These are phyloP conservation scores for Coregonus clupeaformis DNA, from an alignment of 2,113 vertebrate species.

Conservation along the genomic window DNA sequence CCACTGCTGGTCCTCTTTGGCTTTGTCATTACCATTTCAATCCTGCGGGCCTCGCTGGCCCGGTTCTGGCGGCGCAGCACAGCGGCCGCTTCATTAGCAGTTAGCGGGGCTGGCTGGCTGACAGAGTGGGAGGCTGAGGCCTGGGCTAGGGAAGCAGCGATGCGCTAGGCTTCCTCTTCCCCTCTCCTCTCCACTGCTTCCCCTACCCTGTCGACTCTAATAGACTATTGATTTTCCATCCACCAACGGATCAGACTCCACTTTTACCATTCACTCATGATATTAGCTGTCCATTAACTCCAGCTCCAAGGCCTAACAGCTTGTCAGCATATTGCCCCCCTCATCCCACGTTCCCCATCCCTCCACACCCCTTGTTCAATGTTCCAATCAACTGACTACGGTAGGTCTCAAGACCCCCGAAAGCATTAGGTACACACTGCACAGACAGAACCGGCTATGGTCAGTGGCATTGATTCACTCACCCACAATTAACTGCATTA, in stretches of 20 bases:
- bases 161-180: not conserved
- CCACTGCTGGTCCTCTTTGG: slow-evolving; percentile 65
- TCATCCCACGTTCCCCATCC: not conserved
- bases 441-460: not conserved
- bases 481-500: not conserved
- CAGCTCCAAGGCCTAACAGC: slow-evolving; percentile 70
- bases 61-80: slow-evolving; percentile 59
- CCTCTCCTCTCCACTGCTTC: too few species aligned
- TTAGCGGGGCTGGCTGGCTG: slow-evolving; percentile 13
- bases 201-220: slow-evolving; percentile 81
- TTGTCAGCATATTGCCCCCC: slow-evolving; percentile 60
- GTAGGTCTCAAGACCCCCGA: not conserved
- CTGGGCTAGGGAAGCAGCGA: not conserved
- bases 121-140: not conserved
- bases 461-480: not conserved
- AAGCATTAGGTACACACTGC: not conserved
- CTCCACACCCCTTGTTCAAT: not conserved
- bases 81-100: slow-evolving; percentile 73
- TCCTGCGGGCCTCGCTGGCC: slow-evolving; percentile 63
- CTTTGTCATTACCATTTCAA: slow-evolving; percentile 74
- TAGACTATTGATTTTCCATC: slow-evolving; percentile 96
- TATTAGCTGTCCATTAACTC: slow-evolving; percentile 90
- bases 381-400: slow-evolving; percentile 42
- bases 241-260: slow-evolving; percentile 79
- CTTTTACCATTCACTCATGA: slow-evolving; percentile 88